phyloP scores from a whole-genome alignment of 2,888 invertebrate species.

The Apodemia duryi region DNA sequence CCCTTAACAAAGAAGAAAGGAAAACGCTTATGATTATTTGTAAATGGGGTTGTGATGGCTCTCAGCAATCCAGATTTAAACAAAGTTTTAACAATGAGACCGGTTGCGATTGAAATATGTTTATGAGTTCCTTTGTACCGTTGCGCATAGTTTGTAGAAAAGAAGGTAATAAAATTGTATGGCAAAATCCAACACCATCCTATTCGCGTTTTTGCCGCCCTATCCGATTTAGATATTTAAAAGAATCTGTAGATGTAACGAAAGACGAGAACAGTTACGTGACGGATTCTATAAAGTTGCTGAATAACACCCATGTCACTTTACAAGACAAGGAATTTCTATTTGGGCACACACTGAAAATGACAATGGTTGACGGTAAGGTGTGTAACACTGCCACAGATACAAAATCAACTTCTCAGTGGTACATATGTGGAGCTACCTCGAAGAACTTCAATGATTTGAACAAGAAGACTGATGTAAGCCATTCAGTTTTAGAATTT shows the following conservation, averaged over 20 bases:
- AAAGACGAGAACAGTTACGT: slow-evolving; percentile 17
- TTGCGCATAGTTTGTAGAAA: slow-evolving; percentile 28
- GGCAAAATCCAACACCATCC: slow-evolving; percentile 35
- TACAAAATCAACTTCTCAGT: slow-evolving; percentile 35
- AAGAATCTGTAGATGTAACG: slow-evolving; percentile 19
- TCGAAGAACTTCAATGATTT: slow-evolving; percentile 42
- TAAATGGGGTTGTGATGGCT: slow-evolving; percentile 36
- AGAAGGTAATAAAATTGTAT: slow-evolving; percentile 28
- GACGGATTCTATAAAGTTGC: not conserved
- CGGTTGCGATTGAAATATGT: slow-evolving; percentile 31
- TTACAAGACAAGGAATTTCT: slow-evolving; percentile 3
- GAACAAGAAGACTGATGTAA: slow-evolving; percentile 16
- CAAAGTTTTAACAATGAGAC: slow-evolving; percentile 17
- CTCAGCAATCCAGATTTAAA: slow-evolving; percentile 18
- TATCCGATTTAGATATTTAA: slow-evolving; percentile 30
- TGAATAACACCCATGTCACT: slow-evolving; percentile 2
- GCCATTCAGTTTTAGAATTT: slow-evolving; percentile 30
- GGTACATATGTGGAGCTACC: slow-evolving; percentile 43
- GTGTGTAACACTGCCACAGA: slow-evolving; percentile 43
- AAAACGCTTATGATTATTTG: slow-evolving; percentile 25
- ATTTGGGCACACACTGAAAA: slow-evolving; percentile 4
- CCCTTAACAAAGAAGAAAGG: slow-evolving; percentile 6
- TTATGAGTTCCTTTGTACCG: slow-evolving; percentile 35
- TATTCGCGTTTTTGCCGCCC: slow-evolving; percentile 36
- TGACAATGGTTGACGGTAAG: slow-evolving; percentile 41